Base-by-base conservation (phyloP, 1,140 invertebrate genomes). In the Dysdera silvatica region DNA sequence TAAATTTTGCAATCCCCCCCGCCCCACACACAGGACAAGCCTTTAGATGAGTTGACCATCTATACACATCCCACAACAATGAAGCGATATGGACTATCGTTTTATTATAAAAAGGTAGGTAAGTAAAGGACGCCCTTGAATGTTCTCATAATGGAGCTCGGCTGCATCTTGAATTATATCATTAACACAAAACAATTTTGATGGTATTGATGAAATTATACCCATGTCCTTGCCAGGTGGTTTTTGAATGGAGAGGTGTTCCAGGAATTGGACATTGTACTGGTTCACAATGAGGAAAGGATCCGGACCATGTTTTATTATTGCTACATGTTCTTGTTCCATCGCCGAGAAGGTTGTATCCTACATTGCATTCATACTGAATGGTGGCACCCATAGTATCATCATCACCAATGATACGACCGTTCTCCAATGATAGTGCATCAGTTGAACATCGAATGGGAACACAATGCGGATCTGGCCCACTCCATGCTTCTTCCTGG, bases 351-450 rank as follows among this genome's bases (percentile, higher is more conserved):
- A 77, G 45, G 29, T 66, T 63, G 61, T 73, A 76, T 4, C 78
- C 77, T 18, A 65, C 55, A 20, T 73, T 66, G 67, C 78, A 79
- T n/a, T 49, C 56, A 61, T 73, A 79, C 6, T 56, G 61, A 10
- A 75, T 59, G 18, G 61, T 67, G 26, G 70, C 67, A 6, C 70
- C 66, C 35, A 43, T 65, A 18, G 24, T 33, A 67, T 51, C 68
- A 67, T 24, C 67, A 8, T 53, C 24, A 14, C 68, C 67, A 20
- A 69, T 59, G 2, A 74, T 65, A 12, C 67, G 45, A 7, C 75
- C 76, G 67, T 76, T 70, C 6, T 54, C 65, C 10, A 74, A 31
- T 2, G 23, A 28, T 20, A 26, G 70, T 56, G 14, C 66, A 68
- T 53, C 66, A 24, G 12, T 56, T 8, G 61, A 41, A 54, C 74